These are phyloP conservation scores for Gallinago solitaria DNA, from an alignment of 2,797 vertebrate genomes.

Conservation along the genomic window DNA sequence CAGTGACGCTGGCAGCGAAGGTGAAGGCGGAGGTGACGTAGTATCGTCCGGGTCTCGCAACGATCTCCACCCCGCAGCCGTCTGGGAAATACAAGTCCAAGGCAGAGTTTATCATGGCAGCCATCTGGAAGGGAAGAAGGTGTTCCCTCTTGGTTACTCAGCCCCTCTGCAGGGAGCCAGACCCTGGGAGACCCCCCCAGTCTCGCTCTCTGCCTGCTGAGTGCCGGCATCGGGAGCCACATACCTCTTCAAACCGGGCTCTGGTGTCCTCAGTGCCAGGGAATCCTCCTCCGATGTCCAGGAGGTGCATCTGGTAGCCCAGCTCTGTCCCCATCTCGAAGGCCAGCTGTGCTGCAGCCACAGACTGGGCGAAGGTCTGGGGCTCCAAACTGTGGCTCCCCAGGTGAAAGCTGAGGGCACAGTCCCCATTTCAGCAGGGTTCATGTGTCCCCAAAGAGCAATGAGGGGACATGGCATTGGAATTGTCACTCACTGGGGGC, in stretches of 20 bases:
- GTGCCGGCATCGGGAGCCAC: rapidly evolving
- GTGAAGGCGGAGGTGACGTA: slow-evolving; percentile 82
- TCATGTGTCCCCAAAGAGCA: rapidly evolving
- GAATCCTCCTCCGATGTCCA: slow-evolving; percentile 83
- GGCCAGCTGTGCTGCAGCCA: slow-evolving; percentile 75
- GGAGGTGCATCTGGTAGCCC: slow-evolving; percentile 77
- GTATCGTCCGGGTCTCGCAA: slow-evolving; percentile 80
- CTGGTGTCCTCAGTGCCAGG: slow-evolving; percentile 64
- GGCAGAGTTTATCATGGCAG: slow-evolving; percentile 74
- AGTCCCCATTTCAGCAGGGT: not conserved
- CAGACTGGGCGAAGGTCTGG: slow-evolving; percentile 65
- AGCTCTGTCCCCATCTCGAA: slow-evolving; percentile 79
- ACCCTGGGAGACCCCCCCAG: not conserved
- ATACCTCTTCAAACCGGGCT: slow-evolving; percentile 79
- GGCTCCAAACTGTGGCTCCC: slow-evolving; percentile 70
- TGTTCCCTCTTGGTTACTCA: rapidly evolving
- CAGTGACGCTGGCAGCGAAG: slow-evolving; percentile 75
- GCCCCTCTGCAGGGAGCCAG: not conserved
- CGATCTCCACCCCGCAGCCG: slow-evolving; percentile 76
- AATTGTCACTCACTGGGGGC: not conserved
- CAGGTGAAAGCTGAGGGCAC: slow-evolving; percentile 78
- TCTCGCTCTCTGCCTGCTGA: not conserved
- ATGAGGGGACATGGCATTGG: rapidly evolving
- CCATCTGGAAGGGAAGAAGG: slow-evolving; percentile 36
- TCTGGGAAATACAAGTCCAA: slow-evolving; percentile 83